Evolutionary conservation across 1,140 invertebrate species (phyloP), one percentile per base, ranked within the genome.

Genomic region (Oedothorax gibbosus): DNA sequence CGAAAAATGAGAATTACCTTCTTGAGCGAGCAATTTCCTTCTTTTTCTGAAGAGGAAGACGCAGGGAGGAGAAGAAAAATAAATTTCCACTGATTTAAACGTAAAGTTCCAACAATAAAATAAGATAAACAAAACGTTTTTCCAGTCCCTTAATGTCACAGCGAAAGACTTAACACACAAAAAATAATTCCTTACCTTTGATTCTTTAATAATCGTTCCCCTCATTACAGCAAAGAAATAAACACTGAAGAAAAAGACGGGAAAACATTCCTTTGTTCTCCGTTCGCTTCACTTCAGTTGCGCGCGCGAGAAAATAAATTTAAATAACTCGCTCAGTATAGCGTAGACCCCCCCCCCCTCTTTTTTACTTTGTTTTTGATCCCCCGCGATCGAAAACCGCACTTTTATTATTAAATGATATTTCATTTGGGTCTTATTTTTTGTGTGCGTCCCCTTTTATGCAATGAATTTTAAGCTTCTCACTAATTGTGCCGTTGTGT

Each of bases 401-500:
- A 50, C 77, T 68, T 79, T 79, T 68, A 68, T 79, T 79, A 79
- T 79, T 79, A 79, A 79, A 79, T 79, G 77, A 79, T 79, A 54
- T 79, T 79, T 79, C 68, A 79, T 79, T 79, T 79, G 53, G 50
- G 53, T 20, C 75, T 35, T 64, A 64, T 77, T 77, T 77, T 65
- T 77, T 62, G 14, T 9, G 53, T 56, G 62, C 75, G 60, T 51
- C 50, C 72, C 18, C 57, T 6, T 62, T 51, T 56, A 79, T 53
- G 77, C 60, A 68, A 66, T 79, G 77, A 79, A 79, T 79, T 79
- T 79, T 79, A 35, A 79, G 77, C 77, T 20, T 68, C 51, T 65
- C 15, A 68, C 65, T 79, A 79, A 79, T 79, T 79, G n/a, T n/a
- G 77, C 65, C 64, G 49, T 79, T 79, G 50, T 53, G 49, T 51